phyloP scores from a whole-genome alignment of 2,888 invertebrate species.

The Andrena trimmerana region DNA sequence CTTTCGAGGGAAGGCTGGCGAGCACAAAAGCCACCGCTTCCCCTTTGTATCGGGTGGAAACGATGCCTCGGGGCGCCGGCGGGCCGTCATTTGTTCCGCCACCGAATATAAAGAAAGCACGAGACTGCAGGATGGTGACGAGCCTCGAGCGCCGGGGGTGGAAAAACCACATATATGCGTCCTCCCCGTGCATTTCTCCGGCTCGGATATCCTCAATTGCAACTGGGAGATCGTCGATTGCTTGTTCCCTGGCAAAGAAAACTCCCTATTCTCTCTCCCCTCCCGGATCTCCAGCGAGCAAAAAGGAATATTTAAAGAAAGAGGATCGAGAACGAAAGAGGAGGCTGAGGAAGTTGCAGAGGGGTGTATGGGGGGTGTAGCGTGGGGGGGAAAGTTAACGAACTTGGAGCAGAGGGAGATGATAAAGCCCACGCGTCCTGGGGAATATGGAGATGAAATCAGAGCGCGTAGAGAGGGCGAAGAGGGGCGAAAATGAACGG shows the following conservation, averaged over 20 bases:
- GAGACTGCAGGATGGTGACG: constrained; percentile 7
- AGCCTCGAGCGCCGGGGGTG: constrained; percentile 35
- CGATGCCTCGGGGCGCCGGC: constrained; percentile 40
- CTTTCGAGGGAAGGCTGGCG: constrained; percentile 11
- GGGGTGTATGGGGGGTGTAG: too few relatives aligned
- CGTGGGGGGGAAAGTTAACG: background rate
- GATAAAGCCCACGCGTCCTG: background rate
- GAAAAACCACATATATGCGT: constrained; percentile 24
- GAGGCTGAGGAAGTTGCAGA: too few relatives aligned
- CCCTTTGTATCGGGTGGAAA: constrained; percentile 29
- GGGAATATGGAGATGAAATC: background rate
- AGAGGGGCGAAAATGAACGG: constrained; percentile 15
- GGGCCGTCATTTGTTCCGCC: constrained; percentile 27
- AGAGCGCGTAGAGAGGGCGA: constrained; percentile 5
- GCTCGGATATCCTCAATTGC: too few relatives aligned
- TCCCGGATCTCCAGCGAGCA: too few relatives aligned
- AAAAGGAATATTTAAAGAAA: too few relatives aligned
- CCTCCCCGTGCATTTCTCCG: background rate
- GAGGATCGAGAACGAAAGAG: too few relatives aligned
- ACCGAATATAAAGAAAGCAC: constrained; percentile 43
- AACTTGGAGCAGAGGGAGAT: background rate
- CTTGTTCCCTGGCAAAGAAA: too few relatives aligned
- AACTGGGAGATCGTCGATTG: too few relatives aligned
- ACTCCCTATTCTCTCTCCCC: too few relatives aligned
- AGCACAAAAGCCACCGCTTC: constrained; percentile 12